Conservation (phyloP, 35 echinoderm and acorn worm genomes). For the Apostichopus californicus region DNA sequence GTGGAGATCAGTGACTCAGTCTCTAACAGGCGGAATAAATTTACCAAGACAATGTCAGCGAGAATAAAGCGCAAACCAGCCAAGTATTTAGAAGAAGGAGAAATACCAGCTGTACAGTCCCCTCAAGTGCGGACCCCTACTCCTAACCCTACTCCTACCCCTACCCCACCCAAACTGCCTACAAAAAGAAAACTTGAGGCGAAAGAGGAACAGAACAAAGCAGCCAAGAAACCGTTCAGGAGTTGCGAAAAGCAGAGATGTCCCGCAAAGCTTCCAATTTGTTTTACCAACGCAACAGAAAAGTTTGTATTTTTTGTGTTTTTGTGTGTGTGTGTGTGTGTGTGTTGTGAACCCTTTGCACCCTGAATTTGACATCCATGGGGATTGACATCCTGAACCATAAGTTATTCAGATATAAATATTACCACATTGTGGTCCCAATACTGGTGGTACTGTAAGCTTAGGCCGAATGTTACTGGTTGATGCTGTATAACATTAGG, state of each 20-base stretch:
- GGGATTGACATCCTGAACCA: no score
- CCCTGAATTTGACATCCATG: no score
- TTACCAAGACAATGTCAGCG: conserved; percentile 48
- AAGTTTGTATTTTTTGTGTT: conserved; percentile 47
- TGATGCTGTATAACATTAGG: no score
- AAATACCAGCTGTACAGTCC: conserved; percentile 31
- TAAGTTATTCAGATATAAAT: no score
- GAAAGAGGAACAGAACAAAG: conserved; percentile 41
- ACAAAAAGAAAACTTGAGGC: conserved; percentile 2
- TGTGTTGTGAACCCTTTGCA: no score
- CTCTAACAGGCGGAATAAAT: neutral
- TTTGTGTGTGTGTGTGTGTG: neutral
- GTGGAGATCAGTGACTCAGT: neutral
- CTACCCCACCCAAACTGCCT: neutral
- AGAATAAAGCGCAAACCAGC: conserved; percentile 76
- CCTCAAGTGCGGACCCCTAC: neutral
- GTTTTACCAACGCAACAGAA: conserved; percentile 78
- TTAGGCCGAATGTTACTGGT: no score
- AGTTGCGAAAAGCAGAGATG: conserved; percentile 95
- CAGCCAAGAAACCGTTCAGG: conserved; percentile 56
- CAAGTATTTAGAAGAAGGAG: conserved; percentile 72
- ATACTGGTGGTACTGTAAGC: no score
- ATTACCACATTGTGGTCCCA: no score
- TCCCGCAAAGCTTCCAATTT: conserved; percentile 76
- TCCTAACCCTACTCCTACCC: neutral